Evolutionary conservation across 2,888 invertebrate genomes (phyloP).

Genomic region (Tuta absoluta): DNA sequence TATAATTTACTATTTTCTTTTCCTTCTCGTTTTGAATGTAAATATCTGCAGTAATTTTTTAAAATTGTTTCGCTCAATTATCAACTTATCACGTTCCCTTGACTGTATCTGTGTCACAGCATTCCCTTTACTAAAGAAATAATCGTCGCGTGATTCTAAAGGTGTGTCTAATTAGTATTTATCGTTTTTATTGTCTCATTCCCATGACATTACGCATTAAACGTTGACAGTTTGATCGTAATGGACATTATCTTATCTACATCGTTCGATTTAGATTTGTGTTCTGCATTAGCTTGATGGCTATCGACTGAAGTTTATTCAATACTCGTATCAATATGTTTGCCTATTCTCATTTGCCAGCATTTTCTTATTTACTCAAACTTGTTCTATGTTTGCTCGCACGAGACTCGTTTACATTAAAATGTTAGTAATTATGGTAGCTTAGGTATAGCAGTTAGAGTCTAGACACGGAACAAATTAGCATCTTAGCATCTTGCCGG

Average conservation of each 20-base stretch:
- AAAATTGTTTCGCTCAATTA: not conserved
- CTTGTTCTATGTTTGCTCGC: conserved; percentile 16
- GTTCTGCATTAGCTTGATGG: not conserved
- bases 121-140: conserved; percentile 21
- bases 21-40: not conserved
- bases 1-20: not conserved
- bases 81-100: conserved; percentile 11
- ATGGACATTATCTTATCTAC: conserved; percentile 24
- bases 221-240: conserved; percentile 20
- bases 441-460: conserved; percentile 23
- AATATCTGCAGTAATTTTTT: not conserved
- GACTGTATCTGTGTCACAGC: conserved; percentile 26
- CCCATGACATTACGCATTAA: conserved; percentile 13
- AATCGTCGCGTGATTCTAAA: conserved; percentile 20
- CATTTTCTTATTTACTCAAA: not conserved
- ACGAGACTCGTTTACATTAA: not conserved
- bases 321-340: not conserved
- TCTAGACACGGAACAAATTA: conserved; percentile 38
- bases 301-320: not conserved
- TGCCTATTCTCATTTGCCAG: not conserved
- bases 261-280: conserved; percentile 13
- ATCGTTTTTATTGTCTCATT: not conserved
- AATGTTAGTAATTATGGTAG: conserved; percentile 20
- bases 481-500: conserved; percentile 21
- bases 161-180: conserved; percentile 16